phyloP scores from a whole-genome alignment of 2,113 vertebrate genomes.

The Ictalurus punctatus region DNA sequence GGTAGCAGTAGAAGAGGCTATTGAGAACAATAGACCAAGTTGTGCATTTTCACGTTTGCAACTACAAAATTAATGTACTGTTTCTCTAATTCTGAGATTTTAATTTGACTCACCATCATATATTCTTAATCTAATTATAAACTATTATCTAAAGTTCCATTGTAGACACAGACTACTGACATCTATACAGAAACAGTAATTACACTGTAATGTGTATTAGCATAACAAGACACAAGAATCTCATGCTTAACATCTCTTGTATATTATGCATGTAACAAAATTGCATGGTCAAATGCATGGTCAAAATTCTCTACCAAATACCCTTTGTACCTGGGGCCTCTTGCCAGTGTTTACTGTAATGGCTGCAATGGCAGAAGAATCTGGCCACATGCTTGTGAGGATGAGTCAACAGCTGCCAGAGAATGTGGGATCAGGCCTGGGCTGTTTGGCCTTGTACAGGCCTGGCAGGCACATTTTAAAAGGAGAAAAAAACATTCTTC shows the following conservation, averaged over 20 bases:
- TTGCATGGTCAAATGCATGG: no score
- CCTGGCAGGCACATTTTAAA: conserved; percentile 25
- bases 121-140: neutral
- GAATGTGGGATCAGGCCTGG: conserved; percentile 34
- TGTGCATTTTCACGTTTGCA: neutral
- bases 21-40: neutral
- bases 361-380: conserved; percentile 36
- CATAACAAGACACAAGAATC: neutral
- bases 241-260: neutral
- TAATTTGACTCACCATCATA: neutral
- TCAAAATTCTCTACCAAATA: neutral
- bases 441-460: conserved; percentile 23
- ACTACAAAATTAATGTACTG: neutral
- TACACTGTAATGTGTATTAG: neutral
- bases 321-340: neutral
- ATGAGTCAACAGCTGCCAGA: conserved; percentile 47
- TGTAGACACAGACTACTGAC: neutral
- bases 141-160: neutral
- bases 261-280: neutral
- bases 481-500: neutral
- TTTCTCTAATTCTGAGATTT: neutral
- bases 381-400: conserved; percentile 24
- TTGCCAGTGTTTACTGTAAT: conserved; percentile 40
- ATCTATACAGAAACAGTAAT: neutral
- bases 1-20: neutral